A percentile compares a stretch with the other conserved stretches of the same genome.
Evolutionary conservation across 2,113 vertebrate species (phyloP).

Genomic region (Hemibagrus wyckioides): DNA sequence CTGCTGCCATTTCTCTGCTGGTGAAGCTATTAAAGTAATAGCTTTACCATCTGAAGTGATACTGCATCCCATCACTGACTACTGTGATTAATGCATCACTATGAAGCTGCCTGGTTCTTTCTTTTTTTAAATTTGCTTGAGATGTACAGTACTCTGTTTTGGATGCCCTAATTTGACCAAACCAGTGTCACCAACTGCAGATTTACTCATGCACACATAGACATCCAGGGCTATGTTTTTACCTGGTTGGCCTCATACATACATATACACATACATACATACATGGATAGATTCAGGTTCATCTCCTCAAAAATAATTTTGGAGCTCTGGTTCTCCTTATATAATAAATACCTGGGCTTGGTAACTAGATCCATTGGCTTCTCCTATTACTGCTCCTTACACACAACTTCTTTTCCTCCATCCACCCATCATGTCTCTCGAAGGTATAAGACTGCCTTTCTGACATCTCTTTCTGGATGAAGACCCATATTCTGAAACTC

Average conservation of each 20-base stretch:
- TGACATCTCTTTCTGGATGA: conserved; percentile 2
- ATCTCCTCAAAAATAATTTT: background rate
- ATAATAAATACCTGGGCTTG: background rate
- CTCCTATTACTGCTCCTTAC: background rate
- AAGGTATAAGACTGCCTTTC: background rate
- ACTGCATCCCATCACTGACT: background rate
- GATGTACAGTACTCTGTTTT: background rate
- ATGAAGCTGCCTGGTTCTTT: background rate
- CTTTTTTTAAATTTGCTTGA: background rate
- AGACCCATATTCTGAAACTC: background rate
- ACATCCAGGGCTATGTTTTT: background rate
- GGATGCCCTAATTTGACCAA: background rate
- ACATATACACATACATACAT: no score
- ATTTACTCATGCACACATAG: background rate
- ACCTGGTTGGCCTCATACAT: background rate
- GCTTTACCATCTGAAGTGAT: background rate
- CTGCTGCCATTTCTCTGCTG: background rate
- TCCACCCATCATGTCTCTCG: background rate
- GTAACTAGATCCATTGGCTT: background rate
- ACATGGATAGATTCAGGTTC: background rate
- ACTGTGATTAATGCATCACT: background rate
- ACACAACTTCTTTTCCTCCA: background rate
- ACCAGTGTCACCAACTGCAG: background rate
- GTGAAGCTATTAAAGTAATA: background rate
- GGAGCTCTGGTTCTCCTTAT: background rate